Percentiles rank a stretch among this genome's conserved stretches.
Evolutionary conservation across 2,113 vertebrate genomes (phyloP).

Genomic region (Sinocyclocheilus anophthalmus): DNA sequence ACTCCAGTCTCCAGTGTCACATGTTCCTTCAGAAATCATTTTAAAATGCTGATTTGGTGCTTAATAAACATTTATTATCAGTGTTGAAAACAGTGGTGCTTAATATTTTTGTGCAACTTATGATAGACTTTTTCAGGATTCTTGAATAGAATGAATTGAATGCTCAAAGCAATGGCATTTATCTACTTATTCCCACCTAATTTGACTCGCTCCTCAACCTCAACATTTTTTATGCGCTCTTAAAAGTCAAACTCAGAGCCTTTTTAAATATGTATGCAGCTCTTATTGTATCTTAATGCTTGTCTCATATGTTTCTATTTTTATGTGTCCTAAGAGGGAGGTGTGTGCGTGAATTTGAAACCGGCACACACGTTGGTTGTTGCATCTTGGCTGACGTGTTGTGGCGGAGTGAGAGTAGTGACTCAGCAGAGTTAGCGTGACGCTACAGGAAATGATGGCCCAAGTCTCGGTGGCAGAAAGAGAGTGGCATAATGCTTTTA

Average conservation of each 20-base stretch:
- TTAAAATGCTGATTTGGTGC: neutral
- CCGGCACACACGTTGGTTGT: neutral
- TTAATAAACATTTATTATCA: neutral
- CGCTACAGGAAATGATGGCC: constrained; percentile 19
- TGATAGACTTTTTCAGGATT: too few species aligned
- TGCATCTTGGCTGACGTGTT: constrained; percentile 20
- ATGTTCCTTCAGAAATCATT: neutral
- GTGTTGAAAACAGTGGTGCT: neutral
- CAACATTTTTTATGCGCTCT: neutral
- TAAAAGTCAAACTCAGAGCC: too few species aligned
- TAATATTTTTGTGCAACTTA: too few species aligned
- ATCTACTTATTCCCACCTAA: neutral
- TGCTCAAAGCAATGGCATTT: too few species aligned
- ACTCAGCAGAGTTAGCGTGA: constrained; percentile 24
- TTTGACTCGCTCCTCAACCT: neutral
- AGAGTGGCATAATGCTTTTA: constrained; percentile 28
- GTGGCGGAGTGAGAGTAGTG: neutral
- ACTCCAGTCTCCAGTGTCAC: neutral
- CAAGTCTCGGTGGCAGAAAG: neutral
- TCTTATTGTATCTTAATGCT: neutral
- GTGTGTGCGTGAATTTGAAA: neutral
- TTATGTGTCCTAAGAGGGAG: neutral
- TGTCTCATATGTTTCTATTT: constrained; percentile 7
- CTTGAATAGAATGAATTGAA: too few species aligned
- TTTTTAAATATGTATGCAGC: neutral